Percentiles rank a stretch among this genome's conserved stretches.
These are phyloP conservation scores for Drosophila fulvimacula DNA, from an alignment of 2,888 invertebrate genomes.

Conservation along the genomic window DNA sequence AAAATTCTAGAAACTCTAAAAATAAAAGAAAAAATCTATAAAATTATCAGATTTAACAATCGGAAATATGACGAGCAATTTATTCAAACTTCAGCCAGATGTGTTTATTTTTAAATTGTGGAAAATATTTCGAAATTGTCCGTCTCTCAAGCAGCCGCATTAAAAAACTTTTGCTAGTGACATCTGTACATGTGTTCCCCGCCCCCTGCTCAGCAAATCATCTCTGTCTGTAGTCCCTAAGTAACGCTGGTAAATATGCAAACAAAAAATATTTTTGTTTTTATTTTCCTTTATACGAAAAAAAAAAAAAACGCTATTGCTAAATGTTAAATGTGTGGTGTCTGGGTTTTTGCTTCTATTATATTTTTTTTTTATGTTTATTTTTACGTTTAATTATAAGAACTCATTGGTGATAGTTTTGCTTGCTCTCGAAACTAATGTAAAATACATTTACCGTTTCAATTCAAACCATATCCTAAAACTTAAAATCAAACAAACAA, in stretches of 20 bases:
- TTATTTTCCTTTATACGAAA: conserved; percentile 18
- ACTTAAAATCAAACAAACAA: conserved; percentile 30
- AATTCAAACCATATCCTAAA: conserved; percentile 33
- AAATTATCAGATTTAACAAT: not conserved
- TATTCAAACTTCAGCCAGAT: no score
- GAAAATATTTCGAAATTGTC: conserved; percentile 1
- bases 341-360: conserved; percentile 69
- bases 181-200: conserved; percentile 26
- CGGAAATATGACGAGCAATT: no score
- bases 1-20: not conserved
- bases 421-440: conserved; percentile 70
- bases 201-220: conserved; percentile 29
- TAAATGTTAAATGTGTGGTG: conserved; percentile 66
- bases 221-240: conserved; percentile 63
- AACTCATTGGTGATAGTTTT: conserved; percentile 72
- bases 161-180: conserved; percentile 1
- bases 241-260: conserved; percentile 78
- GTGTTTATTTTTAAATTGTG: no score
- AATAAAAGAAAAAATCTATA: not conserved
- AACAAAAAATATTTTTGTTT: conserved; percentile 43
- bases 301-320: conserved; percentile 7
- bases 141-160: not conserved
- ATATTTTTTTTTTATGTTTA: conserved; percentile 26
- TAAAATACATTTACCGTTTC: conserved; percentile 39
- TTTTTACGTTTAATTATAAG: conserved; percentile 54